Evolutionary conservation across 2,888 invertebrate genomes (phyloP), one percentile per base, ranked within the genome.

Genomic region (Orthosia gracilis): DNA sequence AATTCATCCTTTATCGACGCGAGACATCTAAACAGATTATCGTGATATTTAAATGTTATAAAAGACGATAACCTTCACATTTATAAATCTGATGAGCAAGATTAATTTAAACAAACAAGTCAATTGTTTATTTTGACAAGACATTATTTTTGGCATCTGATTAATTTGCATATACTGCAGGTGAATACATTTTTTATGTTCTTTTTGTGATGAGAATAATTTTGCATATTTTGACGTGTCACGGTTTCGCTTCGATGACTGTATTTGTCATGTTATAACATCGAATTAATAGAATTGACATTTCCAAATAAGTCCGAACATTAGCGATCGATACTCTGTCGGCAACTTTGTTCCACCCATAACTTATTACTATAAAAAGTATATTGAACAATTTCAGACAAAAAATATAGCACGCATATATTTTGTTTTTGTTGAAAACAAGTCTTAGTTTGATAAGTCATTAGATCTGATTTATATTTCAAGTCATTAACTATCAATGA

Each of bases 391-490:
- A 64, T 70, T 76, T 63, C 13, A 76, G 23, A 82, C 23, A 82
- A 80, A 82, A 78, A 81, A 82, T 55, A 64, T 70, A 66, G 67
- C 23, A 69, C 31, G 49, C 17, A 45, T 69, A 40, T 58, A 26
- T 59, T 73, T 64, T 3, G 50, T 73, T 64, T 82, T 70, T 61
- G n/a, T 73, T 57, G 2, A 55, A 82, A 74, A 63, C 83, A n/a
- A 57, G 79, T 75, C 21, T 65, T 31, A 59, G 59, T 71, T 59
- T 64, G 65, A 78, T 69, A 58, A 69, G 63, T 68, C 72, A 74
- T 78, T 84, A 76, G 71, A 65, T 76, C 71, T 75, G 85, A 84
- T 85, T 84, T 84, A 85, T 85, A 80, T 73, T 70, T 61, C 13
- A 72, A 77, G 62, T 85, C 74, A 77, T 82, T 85, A 85, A 71